A percentile compares a stretch with the other conserved stretches of the same genome.
phyloP scores from a whole-genome alignment of 2,888 invertebrate species.

The Limnephilus marmoratus region DNA sequence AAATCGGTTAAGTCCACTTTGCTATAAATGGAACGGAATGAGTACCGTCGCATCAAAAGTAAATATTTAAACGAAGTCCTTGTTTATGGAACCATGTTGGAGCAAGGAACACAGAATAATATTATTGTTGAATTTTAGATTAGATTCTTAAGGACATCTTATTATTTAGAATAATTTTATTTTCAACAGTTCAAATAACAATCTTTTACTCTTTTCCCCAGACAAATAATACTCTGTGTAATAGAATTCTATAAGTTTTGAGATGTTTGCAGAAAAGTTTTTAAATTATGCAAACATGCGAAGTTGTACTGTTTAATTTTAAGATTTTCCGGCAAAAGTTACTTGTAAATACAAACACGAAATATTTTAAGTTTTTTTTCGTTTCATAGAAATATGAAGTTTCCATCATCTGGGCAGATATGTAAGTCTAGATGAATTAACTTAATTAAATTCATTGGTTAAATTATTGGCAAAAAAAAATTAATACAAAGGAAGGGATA shows the following conservation, averaged over 20 bases:
- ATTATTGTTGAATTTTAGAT: neutral
- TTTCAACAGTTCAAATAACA: neutral
- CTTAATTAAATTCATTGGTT: no score
- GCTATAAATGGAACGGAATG: neutral
- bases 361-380: neutral
- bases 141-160: neutral
- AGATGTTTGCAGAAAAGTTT: neutral
- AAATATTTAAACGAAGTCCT: neutral
- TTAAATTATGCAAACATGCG: neutral
- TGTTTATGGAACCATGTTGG: neutral
- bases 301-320: neutral
- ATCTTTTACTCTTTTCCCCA: neutral
- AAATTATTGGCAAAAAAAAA: no score
- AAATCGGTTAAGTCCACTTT: neutral
- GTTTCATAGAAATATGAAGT: neutral
- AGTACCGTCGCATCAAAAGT: neutral
- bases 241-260: neutral
- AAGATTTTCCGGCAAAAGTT: neutral
- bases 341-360: neutral
- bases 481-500: no score
- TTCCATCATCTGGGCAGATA: neutral
- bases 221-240: neutral
- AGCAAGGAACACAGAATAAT: neutral
- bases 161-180: neutral
- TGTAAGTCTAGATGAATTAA: no score